Evolutionary conservation across 2,113 vertebrate species (phyloP).

Genomic region (Leucosticte australis): DNA sequence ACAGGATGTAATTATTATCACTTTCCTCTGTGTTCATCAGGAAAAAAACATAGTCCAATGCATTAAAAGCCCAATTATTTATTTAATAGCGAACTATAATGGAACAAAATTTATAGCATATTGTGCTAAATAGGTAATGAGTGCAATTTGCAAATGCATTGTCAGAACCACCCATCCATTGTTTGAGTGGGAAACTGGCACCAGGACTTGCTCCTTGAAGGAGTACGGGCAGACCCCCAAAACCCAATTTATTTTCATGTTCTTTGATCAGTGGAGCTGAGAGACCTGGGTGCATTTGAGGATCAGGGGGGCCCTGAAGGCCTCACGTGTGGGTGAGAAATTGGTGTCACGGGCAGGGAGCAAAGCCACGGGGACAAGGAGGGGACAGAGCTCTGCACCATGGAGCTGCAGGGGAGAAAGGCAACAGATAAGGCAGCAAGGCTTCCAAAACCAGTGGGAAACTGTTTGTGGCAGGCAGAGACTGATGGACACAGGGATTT

Average conservation of each 20-base stretch:
- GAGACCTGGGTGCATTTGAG: background rate
- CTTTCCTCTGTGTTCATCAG: background rate
- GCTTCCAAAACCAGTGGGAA: background rate
- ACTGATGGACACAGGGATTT: background rate
- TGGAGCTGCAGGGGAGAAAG: background rate
- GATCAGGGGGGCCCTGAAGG: background rate
- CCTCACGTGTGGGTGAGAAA: background rate
- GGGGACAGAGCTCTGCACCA: background rate
- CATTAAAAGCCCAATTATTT: background rate
- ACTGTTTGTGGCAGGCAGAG: background rate
- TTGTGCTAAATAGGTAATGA: background rate
- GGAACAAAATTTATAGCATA: conserved; percentile 6
- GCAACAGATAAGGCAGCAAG: background rate
- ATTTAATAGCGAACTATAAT: background rate
- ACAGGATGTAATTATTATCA: background rate
- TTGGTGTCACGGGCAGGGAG: background rate
- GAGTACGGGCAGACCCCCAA: background rate
- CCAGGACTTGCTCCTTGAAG: background rate
- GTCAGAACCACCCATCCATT: background rate
- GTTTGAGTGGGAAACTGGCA: conserved; percentile 17
- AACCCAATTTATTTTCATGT: background rate
- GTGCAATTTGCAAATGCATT: background rate
- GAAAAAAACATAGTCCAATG: background rate
- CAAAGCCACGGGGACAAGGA: rapidly evolving
- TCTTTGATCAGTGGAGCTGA: background rate